Percentiles rank a stretch among this genome's conserved stretches.
These are phyloP conservation scores for Halichoeres trimaculatus DNA, from an alignment of 2,113 vertebrate species.

Conservation along the genomic window DNA sequence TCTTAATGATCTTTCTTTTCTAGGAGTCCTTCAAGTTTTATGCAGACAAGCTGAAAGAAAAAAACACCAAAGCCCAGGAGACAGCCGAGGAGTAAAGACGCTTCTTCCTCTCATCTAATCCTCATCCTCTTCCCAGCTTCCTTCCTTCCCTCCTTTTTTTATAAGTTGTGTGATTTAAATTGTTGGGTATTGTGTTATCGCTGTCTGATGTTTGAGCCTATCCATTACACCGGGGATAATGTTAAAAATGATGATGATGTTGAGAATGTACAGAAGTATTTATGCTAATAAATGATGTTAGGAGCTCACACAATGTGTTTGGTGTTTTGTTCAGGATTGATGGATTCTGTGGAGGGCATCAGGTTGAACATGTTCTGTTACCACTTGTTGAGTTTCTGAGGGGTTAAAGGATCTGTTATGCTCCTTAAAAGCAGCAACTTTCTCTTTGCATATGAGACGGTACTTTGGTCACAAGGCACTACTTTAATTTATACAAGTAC, in stretches of 20 bases:
- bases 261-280: slow-evolving; percentile 82
- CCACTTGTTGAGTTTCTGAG: too few relatives aligned
- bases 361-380: too few relatives aligned
- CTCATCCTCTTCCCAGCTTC: slow-evolving; percentile 17
- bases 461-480: too few relatives aligned
- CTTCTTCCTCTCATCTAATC: neutral
- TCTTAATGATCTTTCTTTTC: slow-evolving; percentile 15
- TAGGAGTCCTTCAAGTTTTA: slow-evolving; percentile 91
- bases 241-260: slow-evolving; percentile 37
- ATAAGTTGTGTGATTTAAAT: slow-evolving; percentile 50
- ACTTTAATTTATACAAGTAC: too few relatives aligned
- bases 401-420: too few relatives aligned
- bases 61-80: slow-evolving; percentile 14
- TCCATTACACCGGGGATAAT: slow-evolving; percentile 29
- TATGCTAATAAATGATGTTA: slow-evolving; percentile 81
- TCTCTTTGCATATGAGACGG: too few relatives aligned
- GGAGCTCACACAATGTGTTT: slow-evolving; percentile 25
- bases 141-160: slow-evolving; percentile 58
- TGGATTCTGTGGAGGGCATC: neutral
- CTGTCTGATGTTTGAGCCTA: slow-evolving; percentile 45
- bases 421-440: too few relatives aligned
- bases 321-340: neutral
- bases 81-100: slow-evolving; percentile 53
- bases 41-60: slow-evolving; percentile 81
- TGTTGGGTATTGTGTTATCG: slow-evolving; percentile 50